Conservation (phyloP, 2,797 vertebrate genomes). For the Esox lucius region DNA sequence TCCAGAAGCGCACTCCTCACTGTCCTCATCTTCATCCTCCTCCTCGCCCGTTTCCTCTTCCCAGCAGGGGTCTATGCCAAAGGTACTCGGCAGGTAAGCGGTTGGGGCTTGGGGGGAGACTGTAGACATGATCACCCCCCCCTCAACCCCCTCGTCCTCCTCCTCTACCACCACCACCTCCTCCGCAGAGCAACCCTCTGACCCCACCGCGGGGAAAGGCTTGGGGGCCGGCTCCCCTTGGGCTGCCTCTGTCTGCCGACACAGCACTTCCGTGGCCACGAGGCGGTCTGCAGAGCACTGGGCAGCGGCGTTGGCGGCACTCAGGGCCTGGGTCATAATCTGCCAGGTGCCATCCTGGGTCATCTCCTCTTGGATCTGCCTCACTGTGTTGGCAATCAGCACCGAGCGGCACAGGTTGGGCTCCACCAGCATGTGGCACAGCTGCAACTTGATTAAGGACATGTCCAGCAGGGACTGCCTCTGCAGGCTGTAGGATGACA, state of each 20-base stretch:
- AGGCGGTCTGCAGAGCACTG: constrained; percentile 75
- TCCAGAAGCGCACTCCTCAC: constrained; percentile 76
- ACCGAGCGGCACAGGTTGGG: constrained; percentile 95
- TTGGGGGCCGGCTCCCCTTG: constrained; percentile 73
- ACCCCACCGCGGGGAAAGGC: constrained; percentile 58
- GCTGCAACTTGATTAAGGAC: constrained; percentile 97
- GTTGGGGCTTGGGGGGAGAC: constrained; percentile 56
- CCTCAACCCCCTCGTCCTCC: constrained; percentile 57
- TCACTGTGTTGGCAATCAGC: constrained; percentile 96
- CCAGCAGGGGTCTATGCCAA: constrained; percentile 77
- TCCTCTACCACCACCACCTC: constrained; percentile 65
- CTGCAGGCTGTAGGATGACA: constrained; percentile 87
- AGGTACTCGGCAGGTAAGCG: constrained; percentile 68
- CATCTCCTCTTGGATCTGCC: constrained; percentile 98
- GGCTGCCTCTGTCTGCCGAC: constrained; percentile 67
- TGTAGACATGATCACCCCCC: constrained; percentile 64
- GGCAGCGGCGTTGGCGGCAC: constrained; percentile 53
- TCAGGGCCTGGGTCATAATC: constrained; percentile 66
- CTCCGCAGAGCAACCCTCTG: constrained; percentile 65
- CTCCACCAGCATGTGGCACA: constrained; percentile 97
- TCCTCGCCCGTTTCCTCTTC: constrained; percentile 72
- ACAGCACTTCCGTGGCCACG: constrained; percentile 82
- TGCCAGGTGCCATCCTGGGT: constrained; percentile 92
- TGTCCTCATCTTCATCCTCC: constrained; percentile 75
- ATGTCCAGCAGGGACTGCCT: constrained; percentile 95